phyloP scores from a whole-genome alignment of 2,888 invertebrate genomes.

The Amaurobius ferox region DNA sequence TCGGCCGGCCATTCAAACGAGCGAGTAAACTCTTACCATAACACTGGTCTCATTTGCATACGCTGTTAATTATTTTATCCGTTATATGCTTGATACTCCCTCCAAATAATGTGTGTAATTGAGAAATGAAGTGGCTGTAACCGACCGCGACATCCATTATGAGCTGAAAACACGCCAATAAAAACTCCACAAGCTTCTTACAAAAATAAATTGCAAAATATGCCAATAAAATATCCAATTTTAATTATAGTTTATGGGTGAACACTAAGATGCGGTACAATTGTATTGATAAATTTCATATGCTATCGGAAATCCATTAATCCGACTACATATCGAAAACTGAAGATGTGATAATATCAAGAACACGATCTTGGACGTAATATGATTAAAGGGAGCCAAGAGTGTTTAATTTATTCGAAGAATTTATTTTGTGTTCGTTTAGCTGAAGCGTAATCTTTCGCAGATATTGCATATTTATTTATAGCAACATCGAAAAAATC shows the following conservation, averaged over 20 bases:
- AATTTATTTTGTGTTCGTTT: neutral
- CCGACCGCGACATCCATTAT: slow-evolving; percentile 26
- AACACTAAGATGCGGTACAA: slow-evolving; percentile 25
- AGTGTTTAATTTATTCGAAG: slow-evolving; percentile 1
- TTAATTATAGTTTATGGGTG: slow-evolving; percentile 35
- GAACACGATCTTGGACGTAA: neutral
- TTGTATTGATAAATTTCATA: slow-evolving; percentile 61
- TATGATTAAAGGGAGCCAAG: neutral
- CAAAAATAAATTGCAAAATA: slow-evolving; percentile 55
- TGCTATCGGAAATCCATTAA: slow-evolving; percentile 67
- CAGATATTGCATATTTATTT: slow-evolving; percentile 4
- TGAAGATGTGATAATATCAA: slow-evolving; percentile 40
- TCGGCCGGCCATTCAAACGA: neutral
- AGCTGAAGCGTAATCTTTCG: neutral
- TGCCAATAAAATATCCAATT: slow-evolving; percentile 64
- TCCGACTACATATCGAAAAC: slow-evolving; percentile 21
- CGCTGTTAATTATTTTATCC: neutral
- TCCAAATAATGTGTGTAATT: neutral
- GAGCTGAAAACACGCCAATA: slow-evolving; percentile 5
- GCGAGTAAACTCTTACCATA: neutral
- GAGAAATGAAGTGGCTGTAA: neutral
- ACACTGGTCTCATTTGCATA: slow-evolving; percentile 2
- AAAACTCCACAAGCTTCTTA: slow-evolving; percentile 2
- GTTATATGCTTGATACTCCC: neutral
- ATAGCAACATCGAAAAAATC: neutral